Evolutionary conservation across 2,888 invertebrate species (phyloP), one percentile per base, ranked within the genome.

Genomic region (Octonoba sinensis): DNA sequence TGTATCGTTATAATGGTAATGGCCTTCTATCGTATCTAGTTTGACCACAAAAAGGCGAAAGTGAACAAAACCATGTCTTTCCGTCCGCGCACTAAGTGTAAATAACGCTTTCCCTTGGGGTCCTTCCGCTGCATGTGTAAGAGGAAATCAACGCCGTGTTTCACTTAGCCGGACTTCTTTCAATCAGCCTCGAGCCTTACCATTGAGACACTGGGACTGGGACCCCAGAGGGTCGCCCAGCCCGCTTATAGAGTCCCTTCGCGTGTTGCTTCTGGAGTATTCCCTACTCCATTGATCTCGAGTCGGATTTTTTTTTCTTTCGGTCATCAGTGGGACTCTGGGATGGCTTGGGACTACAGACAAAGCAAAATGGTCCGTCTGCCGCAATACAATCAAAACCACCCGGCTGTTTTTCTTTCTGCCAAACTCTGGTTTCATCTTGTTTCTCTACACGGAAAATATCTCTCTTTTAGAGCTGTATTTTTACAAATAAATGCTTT

Each of bases 71-170:
- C 36, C 11, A 36, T 36, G 8, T 36, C 36, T 11, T 36, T 36
- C 64, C 46, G 46, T 27, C 54, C 54, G n/a, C 27, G 66, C 44
- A 60, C 44, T 66, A 46, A 72, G 78, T 67, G 78, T 79, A 79
- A 79, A 79, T 79, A 79, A 79, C 67, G 65, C 22, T 51, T 47
- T 54, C 51, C 72, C 66, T 66, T 24, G 20, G 64, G 72, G 67
- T 59, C 12, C 49, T 24, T 1, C 54, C 59, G 20, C 72, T 54
- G 78, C 78, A 79, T 67, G 66, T 79, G 72, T 66, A 75, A 79
- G 46, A 79, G 77, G 78, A 79, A 79, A 79, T 79, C 78, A 79
- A 79, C 72, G 72, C 78, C 72, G 78, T 79, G 78, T 72, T 79
- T 79, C 72, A 79, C 66, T 79, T 79, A 79, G 72, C 71, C 51